Percentiles rank a stretch among this genome's conserved stretches.
phyloP scores from a whole-genome alignment of 2,888 invertebrate genomes.

The Tetragnatha montana region DNA sequence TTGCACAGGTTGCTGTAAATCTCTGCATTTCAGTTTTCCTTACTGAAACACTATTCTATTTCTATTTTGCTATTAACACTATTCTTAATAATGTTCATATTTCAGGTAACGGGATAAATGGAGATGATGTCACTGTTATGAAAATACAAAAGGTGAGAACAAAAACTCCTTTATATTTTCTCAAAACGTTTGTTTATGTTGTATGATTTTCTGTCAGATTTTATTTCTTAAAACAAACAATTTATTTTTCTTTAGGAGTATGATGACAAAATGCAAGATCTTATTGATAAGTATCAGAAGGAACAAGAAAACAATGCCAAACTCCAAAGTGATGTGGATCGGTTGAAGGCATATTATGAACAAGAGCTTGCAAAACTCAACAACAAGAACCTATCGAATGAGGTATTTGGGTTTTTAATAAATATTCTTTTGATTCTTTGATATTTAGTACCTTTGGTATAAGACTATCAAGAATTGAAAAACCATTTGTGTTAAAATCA shows the following conservation, averaged over 20 bases:
- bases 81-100: neutral
- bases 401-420: constrained; percentile 21
- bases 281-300: constrained; percentile 76
- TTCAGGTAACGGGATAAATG: constrained; percentile 42
- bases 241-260: constrained; percentile 76
- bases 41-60: too few species aligned
- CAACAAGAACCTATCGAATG: constrained; percentile 21
- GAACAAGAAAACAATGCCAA: constrained; percentile 78
- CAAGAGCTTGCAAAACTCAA: constrained; percentile 77
- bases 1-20: too few species aligned
- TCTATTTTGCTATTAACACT: neutral
- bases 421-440: neutral
- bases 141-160: constrained; percentile 65
- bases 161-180: neutral
- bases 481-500: neutral
- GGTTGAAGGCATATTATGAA: constrained; percentile 80
- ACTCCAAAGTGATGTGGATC: constrained; percentile 81
- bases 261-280: constrained; percentile 78
- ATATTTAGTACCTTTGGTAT: neutral
- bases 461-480: neutral
- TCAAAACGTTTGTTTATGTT: neutral
- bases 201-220: neutral
- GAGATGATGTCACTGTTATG: constrained; percentile 54
- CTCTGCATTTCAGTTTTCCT: too few species aligned
- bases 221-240: neutral